Percentiles rank a stretch among this genome's conserved stretches.
Evolutionary conservation across 2,113 vertebrate species (phyloP).

Genomic region (Microtus ochrogaster): DNA sequence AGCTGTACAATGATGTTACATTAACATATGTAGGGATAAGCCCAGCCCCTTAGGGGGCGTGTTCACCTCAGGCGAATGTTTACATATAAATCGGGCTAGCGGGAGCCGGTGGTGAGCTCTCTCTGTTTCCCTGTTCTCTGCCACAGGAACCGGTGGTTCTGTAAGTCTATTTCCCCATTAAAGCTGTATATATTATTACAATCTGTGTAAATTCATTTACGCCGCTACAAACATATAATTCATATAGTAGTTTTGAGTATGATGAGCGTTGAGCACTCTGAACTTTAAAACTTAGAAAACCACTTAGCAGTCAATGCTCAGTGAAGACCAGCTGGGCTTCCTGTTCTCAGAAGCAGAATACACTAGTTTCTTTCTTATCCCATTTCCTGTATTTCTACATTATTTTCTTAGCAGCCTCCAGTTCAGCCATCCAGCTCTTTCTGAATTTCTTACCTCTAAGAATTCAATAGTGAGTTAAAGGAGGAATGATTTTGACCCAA

Average conservation of each 20-base stretch:
- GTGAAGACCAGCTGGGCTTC: background rate
- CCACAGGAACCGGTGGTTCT: too few species aligned
- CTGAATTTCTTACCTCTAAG: background rate
- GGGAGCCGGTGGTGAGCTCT: too few species aligned
- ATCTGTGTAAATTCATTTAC: too few species aligned
- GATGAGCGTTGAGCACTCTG: background rate
- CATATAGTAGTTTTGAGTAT: background rate
- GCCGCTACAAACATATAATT: background rate
- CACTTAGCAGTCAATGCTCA: background rate
- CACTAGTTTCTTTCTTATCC: background rate
- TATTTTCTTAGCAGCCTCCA: background rate
- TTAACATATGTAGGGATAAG: too few species aligned
- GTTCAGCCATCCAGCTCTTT: background rate
- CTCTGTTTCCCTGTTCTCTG: too few species aligned
- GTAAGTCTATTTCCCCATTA: too few species aligned
- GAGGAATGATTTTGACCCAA: slow-evolving; percentile 11
- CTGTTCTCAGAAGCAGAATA: background rate
- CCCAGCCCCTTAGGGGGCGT: too few species aligned
- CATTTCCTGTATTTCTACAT: background rate
- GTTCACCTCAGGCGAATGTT: too few species aligned
- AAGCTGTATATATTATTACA: too few species aligned
- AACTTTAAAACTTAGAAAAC: background rate
- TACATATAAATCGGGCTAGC: too few species aligned
- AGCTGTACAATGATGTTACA: background rate
- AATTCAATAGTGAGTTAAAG: background rate